Evolutionary conservation across 2,797 vertebrate species (phyloP).

Genomic region (Acropternis orthonyx): DNA sequence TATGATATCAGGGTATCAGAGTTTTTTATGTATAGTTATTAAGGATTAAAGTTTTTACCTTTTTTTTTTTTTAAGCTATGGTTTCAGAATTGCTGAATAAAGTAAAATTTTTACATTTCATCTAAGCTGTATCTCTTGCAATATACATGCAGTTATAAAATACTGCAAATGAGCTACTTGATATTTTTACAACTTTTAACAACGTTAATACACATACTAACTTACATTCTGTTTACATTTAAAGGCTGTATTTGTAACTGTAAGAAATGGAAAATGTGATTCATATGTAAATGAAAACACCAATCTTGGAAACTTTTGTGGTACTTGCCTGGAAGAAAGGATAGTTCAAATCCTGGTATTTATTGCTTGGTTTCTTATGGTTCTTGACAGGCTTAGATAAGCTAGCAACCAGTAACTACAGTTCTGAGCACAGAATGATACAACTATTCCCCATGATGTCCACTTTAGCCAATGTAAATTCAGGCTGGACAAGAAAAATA

Average conservation of each 20-base stretch:
- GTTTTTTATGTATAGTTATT: neutral
- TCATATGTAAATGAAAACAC: neutral
- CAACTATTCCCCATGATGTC: neutral
- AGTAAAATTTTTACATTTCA: neutral
- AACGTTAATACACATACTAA: neutral
- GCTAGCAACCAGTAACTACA: neutral
- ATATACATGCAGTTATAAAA: neutral
- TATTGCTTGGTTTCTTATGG: neutral
- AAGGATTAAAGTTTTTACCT: neutral
- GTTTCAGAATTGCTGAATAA: neutral
- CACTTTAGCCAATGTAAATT: neutral
- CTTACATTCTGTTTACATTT: neutral
- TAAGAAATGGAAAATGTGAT: neutral
- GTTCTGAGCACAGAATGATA: neutral
- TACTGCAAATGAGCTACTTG: neutral
- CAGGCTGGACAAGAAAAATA: neutral
- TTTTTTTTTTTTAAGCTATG: neutral
- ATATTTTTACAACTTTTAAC: neutral
- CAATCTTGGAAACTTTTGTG: neutral
- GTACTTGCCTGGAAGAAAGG: neutral
- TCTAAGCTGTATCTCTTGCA: neutral
- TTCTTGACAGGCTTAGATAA: neutral
- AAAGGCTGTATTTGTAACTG: neutral
- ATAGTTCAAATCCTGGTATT: neutral
- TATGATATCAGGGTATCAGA: neutral